Conservation (phyloP, 2,888 invertebrate species). For the Archips xylosteana region DNA sequence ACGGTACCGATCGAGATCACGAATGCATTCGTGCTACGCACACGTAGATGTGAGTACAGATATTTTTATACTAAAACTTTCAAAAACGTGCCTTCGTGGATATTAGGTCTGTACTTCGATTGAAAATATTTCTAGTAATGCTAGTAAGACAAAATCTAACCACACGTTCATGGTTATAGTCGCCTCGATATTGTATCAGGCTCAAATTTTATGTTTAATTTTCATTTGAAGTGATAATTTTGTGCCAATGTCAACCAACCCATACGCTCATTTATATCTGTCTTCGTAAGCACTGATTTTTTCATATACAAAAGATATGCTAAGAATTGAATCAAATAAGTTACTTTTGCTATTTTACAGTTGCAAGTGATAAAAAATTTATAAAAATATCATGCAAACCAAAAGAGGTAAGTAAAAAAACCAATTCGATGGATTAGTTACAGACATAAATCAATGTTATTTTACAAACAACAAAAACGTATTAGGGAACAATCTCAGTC, state of each 20-base stretch:
- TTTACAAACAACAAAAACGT: slow-evolving; percentile 52
- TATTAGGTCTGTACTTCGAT: background rate
- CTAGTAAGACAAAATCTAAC: background rate
- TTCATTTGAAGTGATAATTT: background rate
- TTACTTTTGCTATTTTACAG: background rate
- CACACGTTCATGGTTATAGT: background rate
- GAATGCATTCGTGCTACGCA: too few relatives aligned
- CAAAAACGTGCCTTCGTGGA: too few relatives aligned
- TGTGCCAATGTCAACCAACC: background rate
- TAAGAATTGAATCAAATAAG: background rate
- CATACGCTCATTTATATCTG: background rate
- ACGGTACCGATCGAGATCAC: too few relatives aligned
- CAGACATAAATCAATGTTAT: slow-evolving; percentile 57
- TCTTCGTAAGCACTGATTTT: too few relatives aligned
- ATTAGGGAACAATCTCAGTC: slow-evolving; percentile 47
- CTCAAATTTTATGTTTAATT: background rate
- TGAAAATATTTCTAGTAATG: background rate
- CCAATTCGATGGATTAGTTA: slow-evolving; percentile 47
- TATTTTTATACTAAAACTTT: background rate
- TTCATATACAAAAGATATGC: background rate
- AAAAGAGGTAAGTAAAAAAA: slow-evolving; percentile 26
- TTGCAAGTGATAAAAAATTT: background rate
- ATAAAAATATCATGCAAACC: slow-evolving; percentile 24
- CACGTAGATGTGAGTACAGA: too few relatives aligned
- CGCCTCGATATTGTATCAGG: background rate